A percentile compares a stretch with the other conserved stretches of the same genome.
Conservation (phyloP, 2,113 vertebrate species). For the Alligator sinensis region DNA sequence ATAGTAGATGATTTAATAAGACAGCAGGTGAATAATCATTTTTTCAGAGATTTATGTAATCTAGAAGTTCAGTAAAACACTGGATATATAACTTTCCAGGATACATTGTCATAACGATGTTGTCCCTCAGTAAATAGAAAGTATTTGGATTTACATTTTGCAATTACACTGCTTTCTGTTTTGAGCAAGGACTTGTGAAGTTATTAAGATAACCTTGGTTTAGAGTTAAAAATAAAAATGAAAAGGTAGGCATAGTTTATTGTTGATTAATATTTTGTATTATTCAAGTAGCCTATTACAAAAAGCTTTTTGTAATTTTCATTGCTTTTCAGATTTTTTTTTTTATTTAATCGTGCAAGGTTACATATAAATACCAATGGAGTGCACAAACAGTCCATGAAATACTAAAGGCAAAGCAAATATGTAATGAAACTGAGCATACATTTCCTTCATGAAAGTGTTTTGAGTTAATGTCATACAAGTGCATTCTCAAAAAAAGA, state of each 20-base stretch:
- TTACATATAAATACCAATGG: not conserved
- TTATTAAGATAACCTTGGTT: not conserved
- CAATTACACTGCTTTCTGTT: not conserved
- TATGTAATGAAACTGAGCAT: not conserved
- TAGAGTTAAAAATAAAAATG: not conserved
- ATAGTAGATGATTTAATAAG: not conserved
- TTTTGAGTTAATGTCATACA: no score
- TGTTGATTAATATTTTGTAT: not conserved
- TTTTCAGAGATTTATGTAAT: not conserved
- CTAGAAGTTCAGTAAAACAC: not conserved
- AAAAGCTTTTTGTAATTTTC: not conserved
- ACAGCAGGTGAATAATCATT: not conserved
- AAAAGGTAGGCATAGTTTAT: not conserved
- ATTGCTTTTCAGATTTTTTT: not conserved
- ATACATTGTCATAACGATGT: not conserved
- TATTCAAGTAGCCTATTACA: not conserved
- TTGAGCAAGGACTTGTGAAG: not conserved
- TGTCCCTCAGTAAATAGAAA: not conserved
- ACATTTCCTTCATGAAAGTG: not conserved
- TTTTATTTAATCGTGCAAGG: not conserved
- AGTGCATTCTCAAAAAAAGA: no score
- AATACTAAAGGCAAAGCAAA: not conserved
- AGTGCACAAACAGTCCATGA: not conserved
- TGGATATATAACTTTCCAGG: not conserved
- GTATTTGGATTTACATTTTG: not conserved